A percentile compares a stretch with the other conserved stretches of the same genome.
Evolutionary conservation across 2,113 vertebrate species (phyloP).

Genomic region (Callocephalon fimbriatum): DNA sequence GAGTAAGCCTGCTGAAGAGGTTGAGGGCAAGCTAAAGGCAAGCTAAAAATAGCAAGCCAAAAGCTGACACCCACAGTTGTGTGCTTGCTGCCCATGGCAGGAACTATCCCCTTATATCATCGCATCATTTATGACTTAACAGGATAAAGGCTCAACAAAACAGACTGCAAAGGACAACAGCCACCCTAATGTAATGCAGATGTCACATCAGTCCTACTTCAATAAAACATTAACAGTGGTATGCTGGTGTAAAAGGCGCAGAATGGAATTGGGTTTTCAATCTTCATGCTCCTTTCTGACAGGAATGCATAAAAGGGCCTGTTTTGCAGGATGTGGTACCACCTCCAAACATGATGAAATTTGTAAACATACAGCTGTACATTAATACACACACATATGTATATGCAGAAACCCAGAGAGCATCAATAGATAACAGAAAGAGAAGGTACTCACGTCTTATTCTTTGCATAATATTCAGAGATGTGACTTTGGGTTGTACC

Average conservation of each 20-base stretch:
- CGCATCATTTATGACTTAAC: background rate
- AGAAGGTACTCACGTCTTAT: background rate
- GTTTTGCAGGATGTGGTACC: background rate
- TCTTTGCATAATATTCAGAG: background rate
- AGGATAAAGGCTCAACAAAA: background rate
- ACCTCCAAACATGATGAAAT: accelerated
- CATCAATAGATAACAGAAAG: background rate
- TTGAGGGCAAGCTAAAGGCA: accelerated
- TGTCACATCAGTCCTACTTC: background rate
- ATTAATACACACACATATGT: background rate
- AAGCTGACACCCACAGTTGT: background rate
- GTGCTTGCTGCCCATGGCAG: background rate
- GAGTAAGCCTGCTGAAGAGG: background rate
- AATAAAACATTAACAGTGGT: background rate
- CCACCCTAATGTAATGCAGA: background rate
- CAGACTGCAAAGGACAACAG: background rate
- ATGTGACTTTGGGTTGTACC: background rate
- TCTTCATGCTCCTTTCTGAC: background rate
- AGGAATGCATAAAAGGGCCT: background rate
- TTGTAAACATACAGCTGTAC: background rate
- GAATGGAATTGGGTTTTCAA: background rate
- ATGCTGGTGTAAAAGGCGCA: background rate
- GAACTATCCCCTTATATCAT: background rate
- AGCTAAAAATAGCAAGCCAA: background rate
- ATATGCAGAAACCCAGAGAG: background rate